Percentiles rank a stretch among this genome's conserved stretches.
Conservation (phyloP, 2,797 vertebrate genomes). For the Hyperoplus lanceolatus region DNA sequence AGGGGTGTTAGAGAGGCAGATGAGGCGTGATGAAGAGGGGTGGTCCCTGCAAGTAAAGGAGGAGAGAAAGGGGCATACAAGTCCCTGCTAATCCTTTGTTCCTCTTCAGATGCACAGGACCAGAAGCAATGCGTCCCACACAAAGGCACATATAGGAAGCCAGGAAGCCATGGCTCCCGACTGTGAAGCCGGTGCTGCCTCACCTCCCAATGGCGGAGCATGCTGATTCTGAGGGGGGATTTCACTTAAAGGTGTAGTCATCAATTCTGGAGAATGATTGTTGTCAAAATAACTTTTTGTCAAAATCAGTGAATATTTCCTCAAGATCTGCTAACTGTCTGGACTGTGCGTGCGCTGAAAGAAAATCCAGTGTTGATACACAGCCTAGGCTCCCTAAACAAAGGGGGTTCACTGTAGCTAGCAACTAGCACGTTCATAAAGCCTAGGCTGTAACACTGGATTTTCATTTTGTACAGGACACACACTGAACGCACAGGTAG, state of each 20-base stretch:
- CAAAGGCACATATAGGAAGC: slow-evolving; percentile 65
- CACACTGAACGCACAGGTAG: too few relatives aligned
- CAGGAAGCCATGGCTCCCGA: slow-evolving; percentile 62
- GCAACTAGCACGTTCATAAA: too few relatives aligned
- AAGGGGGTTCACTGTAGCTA: too few relatives aligned
- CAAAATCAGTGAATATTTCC: too few relatives aligned
- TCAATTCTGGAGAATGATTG: too few relatives aligned
- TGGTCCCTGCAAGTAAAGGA: slow-evolving; percentile 76
- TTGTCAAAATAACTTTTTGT: too few relatives aligned
- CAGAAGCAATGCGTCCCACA: slow-evolving; percentile 72
- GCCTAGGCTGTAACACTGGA: too few relatives aligned
- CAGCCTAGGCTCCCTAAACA: too few relatives aligned
- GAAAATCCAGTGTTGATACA: too few relatives aligned
- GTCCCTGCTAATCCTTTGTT: slow-evolving; percentile 78
- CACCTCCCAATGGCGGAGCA: slow-evolving; percentile 10
- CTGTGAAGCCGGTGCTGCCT: slow-evolving; percentile 41
- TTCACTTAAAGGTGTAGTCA: slow-evolving; percentile 17
- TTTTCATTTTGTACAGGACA: too few relatives aligned
- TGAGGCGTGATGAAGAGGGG: slow-evolving; percentile 79
- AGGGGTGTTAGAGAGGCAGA: slow-evolving; percentile 66
- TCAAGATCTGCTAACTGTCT: too few relatives aligned
- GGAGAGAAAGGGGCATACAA: slow-evolving; percentile 72
- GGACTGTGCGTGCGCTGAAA: too few relatives aligned
- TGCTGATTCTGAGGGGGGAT: slow-evolving; percentile 20
- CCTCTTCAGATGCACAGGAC: slow-evolving; percentile 78